Conservation (phyloP, 2,797 vertebrate genomes). For the Leuciscus waleckii region DNA sequence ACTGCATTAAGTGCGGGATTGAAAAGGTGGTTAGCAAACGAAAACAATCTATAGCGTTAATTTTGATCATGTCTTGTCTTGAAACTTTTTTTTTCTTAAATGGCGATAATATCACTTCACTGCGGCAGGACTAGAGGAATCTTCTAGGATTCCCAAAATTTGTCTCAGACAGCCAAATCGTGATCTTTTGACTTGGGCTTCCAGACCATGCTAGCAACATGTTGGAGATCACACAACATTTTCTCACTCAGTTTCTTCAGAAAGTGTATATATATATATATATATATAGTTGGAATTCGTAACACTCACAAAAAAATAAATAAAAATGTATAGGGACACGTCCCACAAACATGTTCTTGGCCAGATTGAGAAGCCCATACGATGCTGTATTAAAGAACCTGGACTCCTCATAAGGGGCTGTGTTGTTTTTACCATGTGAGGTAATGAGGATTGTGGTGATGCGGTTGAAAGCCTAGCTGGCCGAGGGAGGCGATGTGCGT, state of each 20-base stretch:
- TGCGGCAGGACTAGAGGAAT: too few relatives aligned
- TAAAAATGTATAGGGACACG: neutral
- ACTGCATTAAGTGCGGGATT: neutral
- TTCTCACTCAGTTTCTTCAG: neutral
- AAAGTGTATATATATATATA: neutral
- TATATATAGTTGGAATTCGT: neutral
- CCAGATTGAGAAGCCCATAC: neutral
- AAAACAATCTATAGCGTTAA: neutral
- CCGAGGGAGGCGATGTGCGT: neutral
- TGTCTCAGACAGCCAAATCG: neutral
- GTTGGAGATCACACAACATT: neutral
- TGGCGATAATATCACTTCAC: too few relatives aligned
- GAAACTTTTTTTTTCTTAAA: too few relatives aligned
- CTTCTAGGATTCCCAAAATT: neutral
- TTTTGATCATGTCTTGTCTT: neutral
- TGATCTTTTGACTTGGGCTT: too few relatives aligned
- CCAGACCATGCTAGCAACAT: neutral
- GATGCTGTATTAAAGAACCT: neutral
- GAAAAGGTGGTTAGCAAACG: neutral
- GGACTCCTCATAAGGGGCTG: neutral
- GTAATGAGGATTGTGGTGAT: conserved; percentile 39
- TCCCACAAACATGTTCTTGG: neutral
- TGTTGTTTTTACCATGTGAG: conserved; percentile 35
- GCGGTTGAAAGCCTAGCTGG: conserved; percentile 43
- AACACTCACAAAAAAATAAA: too few relatives aligned